Evolutionary conservation across 2,888 invertebrate species (phyloP).

Genomic region (Troilus luridus): DNA sequence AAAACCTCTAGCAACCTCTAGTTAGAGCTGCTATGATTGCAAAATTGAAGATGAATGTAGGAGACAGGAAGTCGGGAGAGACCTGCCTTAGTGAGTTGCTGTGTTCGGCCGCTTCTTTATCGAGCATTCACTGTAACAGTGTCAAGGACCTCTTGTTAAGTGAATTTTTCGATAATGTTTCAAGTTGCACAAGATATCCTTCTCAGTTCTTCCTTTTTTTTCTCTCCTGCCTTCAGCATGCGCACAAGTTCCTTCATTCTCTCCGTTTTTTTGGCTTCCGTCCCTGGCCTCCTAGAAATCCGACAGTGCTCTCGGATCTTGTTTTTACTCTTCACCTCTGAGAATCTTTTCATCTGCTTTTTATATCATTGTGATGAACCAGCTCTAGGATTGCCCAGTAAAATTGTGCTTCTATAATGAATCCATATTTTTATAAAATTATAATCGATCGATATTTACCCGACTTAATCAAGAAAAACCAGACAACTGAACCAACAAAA

Average conservation of each 20-base stretch:
- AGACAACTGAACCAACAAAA: too few relatives aligned
- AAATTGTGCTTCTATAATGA: too few relatives aligned
- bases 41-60: not conserved
- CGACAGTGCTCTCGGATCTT: not conserved
- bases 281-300: not conserved
- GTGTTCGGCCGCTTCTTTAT: not conserved
- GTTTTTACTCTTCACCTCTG: not conserved
- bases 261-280: not conserved
- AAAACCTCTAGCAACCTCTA: not conserved
- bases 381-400: too few relatives aligned
- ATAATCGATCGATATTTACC: too few relatives aligned
- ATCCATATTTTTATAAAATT: too few relatives aligned
- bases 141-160: slow-evolving; percentile 30
- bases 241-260: not conserved
- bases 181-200: slow-evolving; percentile 31
- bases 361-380: not conserved
- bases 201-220: slow-evolving; percentile 3
- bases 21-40: not conserved
- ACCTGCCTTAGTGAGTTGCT: not conserved
- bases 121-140: not conserved
- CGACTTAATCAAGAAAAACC: too few relatives aligned
- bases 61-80: not conserved
- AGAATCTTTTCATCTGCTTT: not conserved
- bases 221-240: not conserved
- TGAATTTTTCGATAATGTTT: slow-evolving; percentile 40